Evolutionary conservation across 2,888 invertebrate species (phyloP), one percentile per base, ranked within the genome.

Genomic region (Dasysyrphus tricinctus): DNA sequence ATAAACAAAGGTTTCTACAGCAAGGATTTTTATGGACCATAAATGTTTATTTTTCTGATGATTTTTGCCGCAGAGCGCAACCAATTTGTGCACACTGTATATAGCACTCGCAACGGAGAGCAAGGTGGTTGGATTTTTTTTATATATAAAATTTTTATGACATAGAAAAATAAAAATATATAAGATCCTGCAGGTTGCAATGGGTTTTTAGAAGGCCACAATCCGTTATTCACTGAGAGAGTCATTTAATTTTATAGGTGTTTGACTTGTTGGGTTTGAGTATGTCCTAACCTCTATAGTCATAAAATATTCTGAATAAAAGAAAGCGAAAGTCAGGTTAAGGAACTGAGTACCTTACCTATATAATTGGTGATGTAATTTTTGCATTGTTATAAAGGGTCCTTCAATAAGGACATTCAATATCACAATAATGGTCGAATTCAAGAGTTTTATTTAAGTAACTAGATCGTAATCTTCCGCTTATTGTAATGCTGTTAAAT

Each of bases 21-120:
- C 39, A 82, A 72, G 81, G 78, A 86, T 82, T 86, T 86, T 86
- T 86, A 86, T 86, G 86, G 82, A 75, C 86, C 86, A 86, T 86
- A 82, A 86, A 86, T 82, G 82, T 80, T 56, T 57, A 39, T 74
- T 77, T 77, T 61, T 24, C 49, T 39, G 72, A 73, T 74, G 77
- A 80, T 77, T 65, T 74, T 70, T 63, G 81, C 77, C 85, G 44
- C 85, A 85, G 81, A 67, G 85, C 67, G 80, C 76, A 80, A 47
- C 80, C 54, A 80, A 80, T 80, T 84, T 42, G 57, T 65, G 49
- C 32, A 61, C 24, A 61, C 47, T 34, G 19, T 44, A 44, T n/a
- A n/a, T 47, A 49, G 49, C 47, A 47, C n/a, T n/a, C 32, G 32
- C 44, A 67, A 54, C 24, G 51, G 73, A 16, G 29, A 56, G 80